Evolutionary conservation across 2,797 vertebrate genomes (phyloP).

Genomic region (Eremophila alpestris): DNA sequence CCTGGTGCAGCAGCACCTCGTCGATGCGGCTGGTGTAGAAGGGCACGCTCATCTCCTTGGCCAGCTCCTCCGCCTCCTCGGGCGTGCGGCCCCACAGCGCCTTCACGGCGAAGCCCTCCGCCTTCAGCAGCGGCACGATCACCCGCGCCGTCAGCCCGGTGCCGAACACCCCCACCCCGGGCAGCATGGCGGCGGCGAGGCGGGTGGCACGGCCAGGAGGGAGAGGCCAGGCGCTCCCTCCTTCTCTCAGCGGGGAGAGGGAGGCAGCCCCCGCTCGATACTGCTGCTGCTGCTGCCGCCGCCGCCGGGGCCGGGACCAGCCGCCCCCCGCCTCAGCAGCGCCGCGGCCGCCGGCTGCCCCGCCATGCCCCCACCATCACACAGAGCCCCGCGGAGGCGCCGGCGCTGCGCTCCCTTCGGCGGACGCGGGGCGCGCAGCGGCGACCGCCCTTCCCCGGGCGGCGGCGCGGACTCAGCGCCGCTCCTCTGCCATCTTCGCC

Average conservation of each 20-base stretch:
- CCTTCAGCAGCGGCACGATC: conserved; percentile 94
- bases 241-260: neutral
- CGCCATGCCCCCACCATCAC: conserved; percentile 44
- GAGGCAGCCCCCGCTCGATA: neutral
- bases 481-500: neutral
- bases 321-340: conserved; percentile 11
- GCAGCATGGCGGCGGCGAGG: conserved; percentile 88
- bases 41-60: conserved; percentile 95
- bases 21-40: conserved; percentile 98
- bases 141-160: conserved; percentile 94
- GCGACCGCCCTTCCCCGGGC: neutral
- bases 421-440: neutral
- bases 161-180: conserved; percentile 97
- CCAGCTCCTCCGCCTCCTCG: conserved; percentile 98
- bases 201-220: neutral
- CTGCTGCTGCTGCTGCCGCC: neutral
- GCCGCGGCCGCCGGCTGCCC: neutral
- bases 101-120: conserved; percentile 93
- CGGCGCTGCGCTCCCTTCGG: neutral
- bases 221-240: neutral
- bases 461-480: neutral
- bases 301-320: neutral
- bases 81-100: conserved; percentile 96
- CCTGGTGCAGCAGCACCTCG: conserved; percentile 96
- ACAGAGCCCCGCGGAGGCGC: neutral